Evolutionary conservation across 2,113 vertebrate genomes (phyloP), one percentile per base, ranked within the genome.

Genomic region (Siphamia tubifer): DNA sequence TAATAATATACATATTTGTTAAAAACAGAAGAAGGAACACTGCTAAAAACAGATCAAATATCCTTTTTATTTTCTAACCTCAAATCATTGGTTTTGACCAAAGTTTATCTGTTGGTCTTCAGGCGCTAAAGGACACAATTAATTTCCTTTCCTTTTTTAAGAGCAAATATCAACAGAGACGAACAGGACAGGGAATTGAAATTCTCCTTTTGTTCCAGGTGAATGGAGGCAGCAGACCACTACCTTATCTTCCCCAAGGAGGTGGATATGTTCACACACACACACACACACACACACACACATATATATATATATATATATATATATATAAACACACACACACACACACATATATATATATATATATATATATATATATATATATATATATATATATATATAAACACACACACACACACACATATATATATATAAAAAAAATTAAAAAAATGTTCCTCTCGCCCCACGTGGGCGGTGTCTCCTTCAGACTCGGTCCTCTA

Each of bases 171-270:
- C 31, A 23, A 8, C 48, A 42, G 12, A 17, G 51, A 44, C 17
- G 13, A 35, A 16, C 16, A 1, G 34, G 15, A 21, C 21, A 1
- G 4, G 27, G 49, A 48, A 47, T 17, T 43, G 11, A 40, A 21
- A 49, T 68, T 48, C 16, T 10, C 16, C 53, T 65, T 77, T 65
- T 70, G 60, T 73, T 52, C 20, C 16, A 10, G 1, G 2, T 73
- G 55, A 79, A 68, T 63, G 36, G 31, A 35, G 21, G 25, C 17
- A 20, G 35, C 11, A 12, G 17, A 38, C 10, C 10, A 2, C 34
- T 9, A 23, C 19, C 51, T 68, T 63, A 73, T 79, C 63, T 57
- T 11, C 11, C 7, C 25, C 16, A 3, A 6, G 36, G 35, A 55
- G 66, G 44, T 9, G 13, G 30, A 21, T 5, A 1, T 11, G 16